phyloP scores from a whole-genome alignment of 2,797 vertebrate species.

The Chelmon rostratus region DNA sequence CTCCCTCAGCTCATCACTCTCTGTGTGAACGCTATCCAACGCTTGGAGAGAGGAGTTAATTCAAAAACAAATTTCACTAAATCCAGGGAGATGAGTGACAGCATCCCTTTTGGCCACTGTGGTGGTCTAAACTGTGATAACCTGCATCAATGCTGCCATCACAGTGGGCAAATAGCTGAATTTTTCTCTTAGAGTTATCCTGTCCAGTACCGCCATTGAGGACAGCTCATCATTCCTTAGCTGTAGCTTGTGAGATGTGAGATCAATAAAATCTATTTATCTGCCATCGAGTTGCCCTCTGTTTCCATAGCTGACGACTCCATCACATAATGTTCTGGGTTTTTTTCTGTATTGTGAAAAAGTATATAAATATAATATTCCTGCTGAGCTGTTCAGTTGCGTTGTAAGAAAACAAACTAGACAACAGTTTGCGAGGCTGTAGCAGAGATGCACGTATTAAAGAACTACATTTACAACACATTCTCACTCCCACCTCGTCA shows the following conservation, averaged over 20 bases:
- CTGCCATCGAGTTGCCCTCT: neutral
- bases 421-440: too few species aligned
- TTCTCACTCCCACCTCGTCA: too few species aligned
- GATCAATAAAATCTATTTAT: conserved; percentile 17
- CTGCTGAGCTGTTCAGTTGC: too few species aligned
- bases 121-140: neutral
- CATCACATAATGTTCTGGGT: too few species aligned
- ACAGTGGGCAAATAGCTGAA: neutral
- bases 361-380: too few species aligned
- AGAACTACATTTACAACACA: too few species aligned
- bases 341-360: too few species aligned
- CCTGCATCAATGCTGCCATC: neutral
- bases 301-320: neutral
- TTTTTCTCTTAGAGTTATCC: neutral
- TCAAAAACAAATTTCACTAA: neutral
- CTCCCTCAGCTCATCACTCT: neutral
- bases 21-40: neutral
- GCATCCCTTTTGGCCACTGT: neutral
- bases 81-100: neutral
- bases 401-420: too few species aligned
- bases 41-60: neutral
- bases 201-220: neutral
- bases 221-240: neutral
- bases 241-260: neutral
- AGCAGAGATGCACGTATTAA: too few species aligned